These are phyloP conservation scores for Capricornis sumatraensis DNA, from an alignment of 2,113 vertebrate species.

Conservation along the genomic window DNA sequence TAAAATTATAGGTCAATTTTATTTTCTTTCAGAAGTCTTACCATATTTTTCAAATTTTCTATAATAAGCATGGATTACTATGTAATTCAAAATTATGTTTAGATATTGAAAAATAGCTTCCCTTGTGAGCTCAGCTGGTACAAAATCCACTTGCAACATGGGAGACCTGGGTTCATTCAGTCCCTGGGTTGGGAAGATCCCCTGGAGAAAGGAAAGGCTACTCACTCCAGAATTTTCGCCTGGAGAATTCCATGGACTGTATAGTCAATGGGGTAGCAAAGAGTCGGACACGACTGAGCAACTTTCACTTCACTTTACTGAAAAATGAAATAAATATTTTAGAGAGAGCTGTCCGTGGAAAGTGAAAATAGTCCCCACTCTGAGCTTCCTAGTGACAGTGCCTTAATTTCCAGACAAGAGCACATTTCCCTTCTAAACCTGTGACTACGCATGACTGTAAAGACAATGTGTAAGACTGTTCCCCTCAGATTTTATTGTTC, in stretches of 20 bases:
- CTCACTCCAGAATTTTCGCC: neutral
- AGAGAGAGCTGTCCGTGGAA: neutral
- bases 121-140: neutral
- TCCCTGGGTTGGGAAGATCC: neutral
- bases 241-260: neutral
- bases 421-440: neutral
- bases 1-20: neutral
- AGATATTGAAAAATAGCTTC: neutral
- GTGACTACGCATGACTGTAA: neutral
- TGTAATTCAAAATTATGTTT: neutral
- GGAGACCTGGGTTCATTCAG: neutral
- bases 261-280: neutral
- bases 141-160: neutral
- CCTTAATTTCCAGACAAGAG: neutral
- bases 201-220: neutral
- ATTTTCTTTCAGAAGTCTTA: neutral
- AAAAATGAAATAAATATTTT: neutral
- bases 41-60: slow-evolving; percentile 4
- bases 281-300: neutral
- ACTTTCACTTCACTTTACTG: neutral
- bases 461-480: neutral
- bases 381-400: neutral
- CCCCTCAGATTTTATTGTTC: neutral
- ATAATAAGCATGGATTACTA: neutral
- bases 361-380: neutral